Conservation (phyloP, 2,888 invertebrate species). For the Petrophora chlorosata region DNA sequence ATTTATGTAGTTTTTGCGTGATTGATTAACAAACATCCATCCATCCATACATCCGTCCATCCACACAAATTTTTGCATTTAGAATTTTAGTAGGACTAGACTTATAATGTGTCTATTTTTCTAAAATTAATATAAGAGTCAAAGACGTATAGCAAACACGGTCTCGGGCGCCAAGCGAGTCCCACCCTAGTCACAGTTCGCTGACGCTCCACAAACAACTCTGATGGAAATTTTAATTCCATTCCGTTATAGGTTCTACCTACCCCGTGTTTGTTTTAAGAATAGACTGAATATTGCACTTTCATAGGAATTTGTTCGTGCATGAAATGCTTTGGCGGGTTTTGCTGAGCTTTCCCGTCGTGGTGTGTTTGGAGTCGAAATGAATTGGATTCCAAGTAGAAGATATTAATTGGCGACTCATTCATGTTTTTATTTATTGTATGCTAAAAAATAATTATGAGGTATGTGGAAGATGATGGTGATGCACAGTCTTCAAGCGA, state of each 20-base stretch:
- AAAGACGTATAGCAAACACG: background rate
- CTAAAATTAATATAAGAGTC: background rate
- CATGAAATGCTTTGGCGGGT: slow-evolving; percentile 15
- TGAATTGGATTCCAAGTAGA: slow-evolving; percentile 10
- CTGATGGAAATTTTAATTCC: slow-evolving; percentile 61
- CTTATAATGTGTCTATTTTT: too few relatives aligned
- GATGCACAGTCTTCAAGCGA: too few relatives aligned
- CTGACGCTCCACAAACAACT: slow-evolving; percentile 50
- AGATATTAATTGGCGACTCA: too few relatives aligned
- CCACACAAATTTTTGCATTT: too few relatives aligned
- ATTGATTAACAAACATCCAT: too few relatives aligned
- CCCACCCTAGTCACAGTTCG: slow-evolving; percentile 15
- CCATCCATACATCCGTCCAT: too few relatives aligned
- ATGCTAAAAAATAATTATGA: too few relatives aligned
- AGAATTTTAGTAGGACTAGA: too few relatives aligned
- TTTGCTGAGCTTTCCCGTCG: slow-evolving; percentile 14
- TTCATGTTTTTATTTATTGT: too few relatives aligned
- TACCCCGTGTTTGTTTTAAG: slow-evolving; percentile 49
- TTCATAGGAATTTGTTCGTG: slow-evolving; percentile 36
- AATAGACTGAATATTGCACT: slow-evolving; percentile 47
- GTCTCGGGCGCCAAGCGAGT: background rate
- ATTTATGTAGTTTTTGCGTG: too few relatives aligned
- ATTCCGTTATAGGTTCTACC: slow-evolving; percentile 31
- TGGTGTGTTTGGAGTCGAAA: background rate
- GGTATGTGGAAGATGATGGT: too few relatives aligned